phyloP scores from a whole-genome alignment of 2,888 invertebrate genomes.

The Microctonus brassicae region DNA sequence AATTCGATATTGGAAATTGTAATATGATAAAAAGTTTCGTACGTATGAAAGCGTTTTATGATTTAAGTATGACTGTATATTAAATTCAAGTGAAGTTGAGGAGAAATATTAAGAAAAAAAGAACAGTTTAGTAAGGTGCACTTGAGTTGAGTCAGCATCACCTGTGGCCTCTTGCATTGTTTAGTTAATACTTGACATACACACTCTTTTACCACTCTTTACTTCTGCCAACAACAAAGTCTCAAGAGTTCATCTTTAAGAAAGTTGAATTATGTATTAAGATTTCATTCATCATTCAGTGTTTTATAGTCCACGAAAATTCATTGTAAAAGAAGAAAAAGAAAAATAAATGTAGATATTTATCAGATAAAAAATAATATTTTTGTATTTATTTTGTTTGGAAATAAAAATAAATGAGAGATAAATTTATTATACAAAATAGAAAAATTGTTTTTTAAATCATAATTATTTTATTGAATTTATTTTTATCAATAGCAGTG shows the following conservation, averaged over 20 bases:
- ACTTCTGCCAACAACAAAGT: constrained; percentile 13
- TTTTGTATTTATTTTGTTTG: no score
- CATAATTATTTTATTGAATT: no score
- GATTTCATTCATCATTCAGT: constrained; percentile 24
- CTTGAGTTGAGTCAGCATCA: constrained; percentile 65
- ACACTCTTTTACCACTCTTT: constrained; percentile 52
- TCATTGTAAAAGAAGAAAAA: no score
- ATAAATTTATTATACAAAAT: no score
- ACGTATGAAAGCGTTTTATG: not conserved
- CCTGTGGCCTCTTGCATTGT: constrained; percentile 62
- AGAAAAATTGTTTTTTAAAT: no score
- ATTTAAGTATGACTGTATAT: not conserved
- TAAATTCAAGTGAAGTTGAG: not conserved
- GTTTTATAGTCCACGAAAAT: not conserved
- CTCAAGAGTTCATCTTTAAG: constrained; percentile 27
- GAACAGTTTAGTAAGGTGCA: constrained; percentile 47
- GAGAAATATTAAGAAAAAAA: constrained; percentile 6
- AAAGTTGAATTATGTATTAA: constrained; percentile 27
- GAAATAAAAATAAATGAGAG: no score
- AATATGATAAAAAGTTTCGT: not conserved
- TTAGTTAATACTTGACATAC: constrained; percentile 63
- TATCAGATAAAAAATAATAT: no score
- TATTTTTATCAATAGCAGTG: no score
- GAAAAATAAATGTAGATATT: no score
- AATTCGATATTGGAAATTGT: not conserved